phyloP scores from a whole-genome alignment of 2,888 invertebrate species.

The Nomada ferruginata region DNA sequence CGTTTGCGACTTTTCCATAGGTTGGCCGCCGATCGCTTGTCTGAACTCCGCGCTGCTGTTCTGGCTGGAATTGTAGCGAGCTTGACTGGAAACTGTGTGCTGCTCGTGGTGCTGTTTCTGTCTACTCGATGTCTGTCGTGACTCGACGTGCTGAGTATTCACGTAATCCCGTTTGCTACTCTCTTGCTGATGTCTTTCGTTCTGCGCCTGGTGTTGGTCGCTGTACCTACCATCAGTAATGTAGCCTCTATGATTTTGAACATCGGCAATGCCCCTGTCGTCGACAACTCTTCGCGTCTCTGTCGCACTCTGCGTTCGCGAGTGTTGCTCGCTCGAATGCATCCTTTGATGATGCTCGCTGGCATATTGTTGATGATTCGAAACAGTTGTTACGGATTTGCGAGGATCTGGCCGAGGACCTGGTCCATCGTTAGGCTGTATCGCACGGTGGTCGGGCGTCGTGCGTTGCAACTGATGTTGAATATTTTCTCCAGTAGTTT shows the following conservation, averaged over 20 bases:
- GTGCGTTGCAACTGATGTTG: constrained; percentile 66
- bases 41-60: constrained; percentile 86
- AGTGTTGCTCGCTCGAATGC: constrained; percentile 63
- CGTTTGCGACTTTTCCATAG: constrained; percentile 60
- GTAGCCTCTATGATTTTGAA: constrained; percentile 43
- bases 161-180: constrained; percentile 76
- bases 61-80: constrained; percentile 81
- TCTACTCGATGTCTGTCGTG: constrained; percentile 72
- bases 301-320: constrained; percentile 47
- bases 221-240: constrained; percentile 61
- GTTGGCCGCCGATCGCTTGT: constrained; percentile 84
- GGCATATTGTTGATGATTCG: constrained; percentile 54
- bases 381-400: not conserved
- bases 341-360: constrained; percentile 66
- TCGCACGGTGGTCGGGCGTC: constrained; percentile 31
- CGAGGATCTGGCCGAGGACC: constrained; percentile 26
- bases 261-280: constrained; percentile 69
- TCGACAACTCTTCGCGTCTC: constrained; percentile 54
- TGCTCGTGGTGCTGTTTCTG: constrained; percentile 82
- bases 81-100: constrained; percentile 84
- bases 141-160: constrained; percentile 74
- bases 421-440: constrained; percentile 9
- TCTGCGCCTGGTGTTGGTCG: constrained; percentile 47
- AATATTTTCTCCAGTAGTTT: constrained; percentile 74
- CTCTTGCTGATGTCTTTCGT: constrained; percentile 67